phyloP scores from a whole-genome alignment of 2,888 invertebrate genomes.

The Cerastoderma edule region DNA sequence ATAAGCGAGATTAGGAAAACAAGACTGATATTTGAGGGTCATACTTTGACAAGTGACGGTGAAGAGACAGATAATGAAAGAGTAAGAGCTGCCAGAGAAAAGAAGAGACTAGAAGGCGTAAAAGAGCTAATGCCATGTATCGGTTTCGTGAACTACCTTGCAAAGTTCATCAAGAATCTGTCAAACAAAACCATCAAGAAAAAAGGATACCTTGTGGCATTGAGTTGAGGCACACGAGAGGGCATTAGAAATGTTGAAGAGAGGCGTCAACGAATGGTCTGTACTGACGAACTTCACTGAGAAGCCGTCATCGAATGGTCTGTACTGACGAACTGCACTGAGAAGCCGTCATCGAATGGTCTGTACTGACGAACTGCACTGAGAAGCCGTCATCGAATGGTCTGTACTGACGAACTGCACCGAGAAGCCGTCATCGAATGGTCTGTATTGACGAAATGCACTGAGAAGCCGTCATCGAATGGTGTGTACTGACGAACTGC shows the following conservation, averaged over 20 bases:
- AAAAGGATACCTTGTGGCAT: conserved; percentile 31
- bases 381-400: conserved; percentile 30
- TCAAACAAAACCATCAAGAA: conserved; percentile 28
- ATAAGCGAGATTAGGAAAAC: conserved; percentile 37
- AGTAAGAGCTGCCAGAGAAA: conserved; percentile 27
- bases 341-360: too few relatives aligned
- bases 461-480: conserved; percentile 26
- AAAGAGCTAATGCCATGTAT: conserved; percentile 25
- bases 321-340: too few relatives aligned
- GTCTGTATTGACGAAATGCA: too few relatives aligned
- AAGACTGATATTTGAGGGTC: conserved; percentile 25
- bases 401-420: too few relatives aligned
- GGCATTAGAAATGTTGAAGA: conserved; percentile 33
- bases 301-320: too few relatives aligned
- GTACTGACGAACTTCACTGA: conserved; percentile 38
- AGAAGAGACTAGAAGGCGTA: conserved; percentile 25
- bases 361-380: too few relatives aligned
- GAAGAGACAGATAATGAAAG: conserved; percentile 26
- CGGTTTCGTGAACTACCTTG: conserved; percentile 35
- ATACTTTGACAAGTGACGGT: conserved; percentile 19
- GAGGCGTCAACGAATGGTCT: conserved; percentile 31
- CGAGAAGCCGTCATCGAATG: conserved; percentile 29
- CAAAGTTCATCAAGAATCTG: conserved; percentile 36
- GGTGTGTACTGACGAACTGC: conserved; percentile 44
- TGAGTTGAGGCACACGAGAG: conserved; percentile 32